Evolutionary conservation across 2,888 invertebrate species (phyloP), one percentile per base, ranked within the genome.

Genomic region (Bembecia ichneumoniformis): DNA sequence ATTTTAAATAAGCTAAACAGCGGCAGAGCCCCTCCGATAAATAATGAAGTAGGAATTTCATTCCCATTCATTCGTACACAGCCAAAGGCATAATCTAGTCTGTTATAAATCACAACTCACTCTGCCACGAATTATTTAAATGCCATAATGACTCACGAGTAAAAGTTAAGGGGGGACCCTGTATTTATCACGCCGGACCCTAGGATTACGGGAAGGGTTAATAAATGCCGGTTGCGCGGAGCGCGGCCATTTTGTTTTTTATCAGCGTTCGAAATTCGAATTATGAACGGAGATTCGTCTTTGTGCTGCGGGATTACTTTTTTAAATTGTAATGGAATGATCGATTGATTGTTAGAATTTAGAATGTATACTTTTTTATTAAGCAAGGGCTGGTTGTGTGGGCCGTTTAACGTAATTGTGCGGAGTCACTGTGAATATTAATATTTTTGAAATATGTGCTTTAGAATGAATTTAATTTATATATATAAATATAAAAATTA

Each of bases 91-190:
- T 13, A 40, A 40, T 40, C 40, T 40, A 40, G 40, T 44, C 17
- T 43, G 44, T 49, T 55, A 77, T 82, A 82, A 82, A 82, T 82
- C 82, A 82, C 63, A 76, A 69, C 69, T 63, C 74, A 34, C 34
- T 46, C 71, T 59, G 65, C 65, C 71, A 71, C 77, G 80, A 86
- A 83, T 83, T 88, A 88, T 88, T 88, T 86, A 83, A 87, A 86
- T 80, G 74, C 81, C 78, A 80, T 88, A 88, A 88, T 87, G 84
- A 84, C 77, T 80, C 78, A 76, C 74, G 82, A 69, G 72, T 67
- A 76, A 79, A 76, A 74, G 76, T 76, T 74, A 70, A 71, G 71
- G 67, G 69, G 72, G 76, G 70, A 76, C 70, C 73, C 74, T 62
- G 76, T 78, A 51, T 78, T 84, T 82, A 82, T 82, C 80, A 80